A percentile compares a stretch with the other conserved stretches of the same genome.
phyloP scores from a whole-genome alignment of 2,113 vertebrate species.

The Ranitomeya variabilis region DNA sequence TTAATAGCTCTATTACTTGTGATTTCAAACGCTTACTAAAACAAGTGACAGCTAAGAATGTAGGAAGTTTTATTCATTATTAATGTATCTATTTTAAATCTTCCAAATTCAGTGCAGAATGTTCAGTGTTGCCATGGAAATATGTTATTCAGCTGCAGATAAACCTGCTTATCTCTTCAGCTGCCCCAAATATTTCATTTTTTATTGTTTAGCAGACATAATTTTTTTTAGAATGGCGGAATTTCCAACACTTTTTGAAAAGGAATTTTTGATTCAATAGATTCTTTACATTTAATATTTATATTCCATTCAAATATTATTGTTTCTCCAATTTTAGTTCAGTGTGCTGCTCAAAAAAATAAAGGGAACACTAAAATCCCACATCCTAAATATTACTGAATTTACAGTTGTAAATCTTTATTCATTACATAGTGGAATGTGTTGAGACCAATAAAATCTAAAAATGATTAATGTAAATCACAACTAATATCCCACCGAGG shows the following conservation, averaged over 20 bases:
- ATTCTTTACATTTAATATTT: background rate
- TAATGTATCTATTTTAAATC: background rate
- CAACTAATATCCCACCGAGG: too few relatives aligned
- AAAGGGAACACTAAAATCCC: too few relatives aligned
- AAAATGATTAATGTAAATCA: too few relatives aligned
- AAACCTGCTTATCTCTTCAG: background rate
- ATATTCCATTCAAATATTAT: background rate
- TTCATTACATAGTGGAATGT: too few relatives aligned
- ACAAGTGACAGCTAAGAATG: too few relatives aligned
- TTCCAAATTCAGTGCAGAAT: background rate
- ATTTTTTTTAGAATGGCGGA: background rate
- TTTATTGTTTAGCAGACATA: background rate
- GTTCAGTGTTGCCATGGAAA: background rate
- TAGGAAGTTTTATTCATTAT: background rate
- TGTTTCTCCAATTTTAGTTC: too few relatives aligned
- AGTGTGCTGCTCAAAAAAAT: too few relatives aligned
- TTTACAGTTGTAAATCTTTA: too few relatives aligned
- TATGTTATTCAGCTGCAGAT: background rate
- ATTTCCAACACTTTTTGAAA: background rate
- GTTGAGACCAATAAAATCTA: too few relatives aligned
- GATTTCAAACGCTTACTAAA: too few relatives aligned
- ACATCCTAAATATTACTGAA: too few relatives aligned
- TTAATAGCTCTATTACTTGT: too few relatives aligned
- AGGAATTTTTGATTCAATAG: background rate
- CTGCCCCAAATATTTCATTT: background rate